Base-by-base conservation (phyloP, 2,797 vertebrate genomes). In the Oceanodroma leucorhoa region DNA sequence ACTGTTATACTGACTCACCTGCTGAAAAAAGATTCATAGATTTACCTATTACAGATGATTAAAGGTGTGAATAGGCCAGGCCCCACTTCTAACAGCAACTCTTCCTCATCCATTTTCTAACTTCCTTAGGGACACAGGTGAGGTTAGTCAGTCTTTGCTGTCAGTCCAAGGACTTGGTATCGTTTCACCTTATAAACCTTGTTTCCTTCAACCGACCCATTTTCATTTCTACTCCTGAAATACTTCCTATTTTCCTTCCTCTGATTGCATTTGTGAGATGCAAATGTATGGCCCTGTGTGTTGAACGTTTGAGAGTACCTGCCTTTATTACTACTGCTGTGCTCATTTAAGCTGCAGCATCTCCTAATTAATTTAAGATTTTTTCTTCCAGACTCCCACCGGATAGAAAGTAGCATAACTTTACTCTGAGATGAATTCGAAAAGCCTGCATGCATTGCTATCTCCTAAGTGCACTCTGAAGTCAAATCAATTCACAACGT, bases 401-500 rank as follows among this genome's bases (percentile, higher is more conserved):
- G 72, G 69, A 83, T 40, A 83, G 60, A 71, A 87, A 72, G 69
- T 10, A 77, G 81, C 26, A 10, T 14, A 90, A 73, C 75, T 78
- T 50, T 64, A 46, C 65, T 65, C 34, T 46, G 78, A 71, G 91
- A 77, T 40, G 67, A 58, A 84, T 65, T 58, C 2, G 17, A 65
- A 80, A 71, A 72, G 57, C 27, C 54, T 58, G 61, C 72, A 69
- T 16, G n/a, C 82, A n/a, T 17, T 51, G 41, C 88, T 67, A 38
- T 78, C 89, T 91, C 61, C 72, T 93, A 83, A 95, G 83, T 83
- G 93, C 87, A 89, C 76, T 95, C 89, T 89, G 87, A 95, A 95
- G 94, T 94, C 83, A 95, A 96, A 96, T 92, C 86, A 91, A 90
- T 90, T 94, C 91, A 84, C 91, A 80, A 73, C 27, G 34, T 90